Evolutionary conservation across 2,797 vertebrate species (phyloP).

Genomic region (Pyrocephalus nanus): DNA sequence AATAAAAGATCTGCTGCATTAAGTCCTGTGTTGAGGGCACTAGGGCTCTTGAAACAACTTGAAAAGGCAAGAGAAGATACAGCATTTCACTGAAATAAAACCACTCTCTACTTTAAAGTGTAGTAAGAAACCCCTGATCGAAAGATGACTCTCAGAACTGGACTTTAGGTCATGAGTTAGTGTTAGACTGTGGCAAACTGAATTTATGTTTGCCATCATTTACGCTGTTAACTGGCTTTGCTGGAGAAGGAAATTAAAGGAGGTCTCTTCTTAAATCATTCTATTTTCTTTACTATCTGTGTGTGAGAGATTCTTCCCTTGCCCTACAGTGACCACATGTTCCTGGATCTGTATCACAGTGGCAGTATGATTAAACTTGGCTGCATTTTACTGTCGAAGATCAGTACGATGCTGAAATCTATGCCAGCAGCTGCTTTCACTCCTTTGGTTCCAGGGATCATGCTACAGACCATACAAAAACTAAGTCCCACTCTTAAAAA

Average conservation of each 20-base stretch:
- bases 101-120: not conserved
- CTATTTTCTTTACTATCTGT: not conserved
- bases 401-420: not conserved
- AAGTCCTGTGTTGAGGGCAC: not conserved
- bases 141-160: not conserved
- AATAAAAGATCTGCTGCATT: not conserved
- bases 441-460: not conserved
- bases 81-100: not conserved
- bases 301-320: not conserved
- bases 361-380: not conserved
- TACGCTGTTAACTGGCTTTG: not conserved
- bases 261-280: not conserved
- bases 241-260: not conserved
- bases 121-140: not conserved
- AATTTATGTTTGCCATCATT: accelerated
- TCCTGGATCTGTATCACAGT: not conserved
- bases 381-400: not conserved
- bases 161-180: not conserved
- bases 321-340: accelerated
- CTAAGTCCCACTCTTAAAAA: not conserved
- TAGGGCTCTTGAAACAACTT: not conserved
- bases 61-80: not conserved
- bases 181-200: not conserved
- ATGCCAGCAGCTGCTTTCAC: not conserved
- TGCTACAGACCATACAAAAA: not conserved